Base-by-base conservation (phyloP, 1,140 invertebrate genomes). In the Ceratina australensis region DNA sequence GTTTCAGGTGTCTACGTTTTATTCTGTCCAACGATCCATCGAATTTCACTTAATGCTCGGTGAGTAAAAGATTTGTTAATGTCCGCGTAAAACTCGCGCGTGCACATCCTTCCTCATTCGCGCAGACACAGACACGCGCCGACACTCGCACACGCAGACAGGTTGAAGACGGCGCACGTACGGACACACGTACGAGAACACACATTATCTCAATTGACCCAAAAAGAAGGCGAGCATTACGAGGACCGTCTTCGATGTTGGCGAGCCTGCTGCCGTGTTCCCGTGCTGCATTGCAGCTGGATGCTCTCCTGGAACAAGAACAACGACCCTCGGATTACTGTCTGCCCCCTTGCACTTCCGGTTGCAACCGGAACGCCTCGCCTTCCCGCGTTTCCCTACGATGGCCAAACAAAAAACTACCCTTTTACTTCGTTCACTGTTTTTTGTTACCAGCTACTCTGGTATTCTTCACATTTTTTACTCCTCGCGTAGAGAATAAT, bases 261-360 rank as follows among this genome's bases (percentile, higher is more conserved):
- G 90, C 78, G 87, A 90, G 73, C 91, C 90, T 33, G 90, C 90
- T 63, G 90, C 91, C 71, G 91, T 93, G 81, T 93, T 93, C 42
- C 96, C 96, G 84, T 96, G 96, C 90, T 97, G 96, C 96, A 97
- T 97, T 12, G 96, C 96, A 54, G 96, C 96, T 78, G 96, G 96
- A 90, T 96, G 96, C 88, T 97, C 96, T 81, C 96, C 96, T 96
- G 93, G 86, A 93, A 92, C 91, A 89, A 88, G 90, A 85, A 80
- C 81, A 82, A 80, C 67, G 64, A 81, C 57, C 1, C 28, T 54
- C 22, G 22, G 52, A 80, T 72, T 74, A 73, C 60, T 24, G 52
- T 60, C 63, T 52, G 63, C 7, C 18, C 42, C 7, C 18, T 20
- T 33, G 59, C 59, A 54, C 49, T 77, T 72, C 33, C 57, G 57